Conservation (phyloP, 1,140 invertebrate genomes). For the Neodiprion virginianus region DNA sequence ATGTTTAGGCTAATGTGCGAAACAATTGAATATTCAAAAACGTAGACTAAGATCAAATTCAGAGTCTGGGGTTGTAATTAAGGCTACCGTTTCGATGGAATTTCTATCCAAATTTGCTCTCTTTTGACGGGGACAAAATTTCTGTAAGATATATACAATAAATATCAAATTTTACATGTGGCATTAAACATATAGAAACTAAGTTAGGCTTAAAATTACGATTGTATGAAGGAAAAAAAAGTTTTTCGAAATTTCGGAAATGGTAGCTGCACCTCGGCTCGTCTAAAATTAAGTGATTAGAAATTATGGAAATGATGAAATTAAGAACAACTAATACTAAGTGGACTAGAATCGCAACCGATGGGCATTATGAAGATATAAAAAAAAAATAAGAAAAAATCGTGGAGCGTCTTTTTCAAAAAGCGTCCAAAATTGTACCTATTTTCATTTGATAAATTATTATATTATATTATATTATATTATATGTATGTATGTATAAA, state of each 20-base stretch:
- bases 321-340: constrained; percentile 51
- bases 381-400: constrained; percentile 49
- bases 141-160: constrained; percentile 1
- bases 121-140: neutral
- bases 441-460: constrained; percentile 65
- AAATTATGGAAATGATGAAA: constrained; percentile 6
- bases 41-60: constrained; percentile 4
- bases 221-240: neutral
- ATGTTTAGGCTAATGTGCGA: constrained; percentile 22
- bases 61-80: neutral
- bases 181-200: neutral
- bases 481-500: constrained; percentile 58
- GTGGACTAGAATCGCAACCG: constrained; percentile 64
- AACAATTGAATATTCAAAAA: constrained; percentile 12
- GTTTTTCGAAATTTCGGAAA: neutral
- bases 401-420: constrained; percentile 60
- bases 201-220: constrained; percentile 7
- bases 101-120: neutral
- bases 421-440: constrained; percentile 64
- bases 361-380: constrained; percentile 60
- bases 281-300: constrained; percentile 4
- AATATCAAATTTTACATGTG: constrained; percentile 8
- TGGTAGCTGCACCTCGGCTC: constrained; percentile 1
- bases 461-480: neutral
- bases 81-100: neutral